Percentiles rank a stretch among this genome's conserved stretches.
Conservation (phyloP, 2,113 vertebrate genomes). For the Speoplatyrhinus poulsoni region DNA sequence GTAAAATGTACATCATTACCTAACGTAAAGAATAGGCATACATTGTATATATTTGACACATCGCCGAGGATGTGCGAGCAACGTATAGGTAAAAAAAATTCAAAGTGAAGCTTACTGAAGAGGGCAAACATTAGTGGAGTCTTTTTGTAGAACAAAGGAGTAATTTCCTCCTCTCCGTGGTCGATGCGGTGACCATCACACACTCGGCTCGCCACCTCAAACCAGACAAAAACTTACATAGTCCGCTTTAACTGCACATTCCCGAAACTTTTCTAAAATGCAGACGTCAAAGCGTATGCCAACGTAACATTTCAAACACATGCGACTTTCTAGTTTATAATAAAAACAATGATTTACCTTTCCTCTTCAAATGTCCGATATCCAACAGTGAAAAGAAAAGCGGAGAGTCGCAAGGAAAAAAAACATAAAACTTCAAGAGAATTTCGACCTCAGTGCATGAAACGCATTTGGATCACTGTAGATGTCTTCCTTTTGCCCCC, state of each 20-base stretch:
- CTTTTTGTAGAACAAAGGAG: constrained; percentile 74
- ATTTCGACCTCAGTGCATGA: constrained; percentile 78
- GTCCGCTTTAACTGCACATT: constrained; percentile 71
- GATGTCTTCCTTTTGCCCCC: constrained; percentile 73
- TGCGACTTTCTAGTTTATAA: constrained; percentile 48
- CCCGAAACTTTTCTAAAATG: constrained; percentile 72
- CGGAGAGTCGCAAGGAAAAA: constrained; percentile 66
- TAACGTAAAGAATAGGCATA: constrained; percentile 33
- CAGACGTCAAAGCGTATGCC: constrained; percentile 64
- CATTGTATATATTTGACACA: constrained; percentile 8
- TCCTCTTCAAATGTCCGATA: constrained; percentile 73
- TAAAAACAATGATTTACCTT: constrained; percentile 72
- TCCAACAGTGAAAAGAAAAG: constrained; percentile 79
- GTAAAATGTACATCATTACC: constrained; percentile 45
- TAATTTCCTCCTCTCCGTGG: constrained; percentile 67
- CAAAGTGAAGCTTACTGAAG: constrained; percentile 37
- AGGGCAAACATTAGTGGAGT: constrained; percentile 43
- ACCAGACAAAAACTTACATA: constrained; percentile 74
- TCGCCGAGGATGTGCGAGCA: constrained; percentile 11
- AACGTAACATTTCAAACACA: constrained; percentile 55
- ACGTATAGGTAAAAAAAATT: constrained; percentile 41
- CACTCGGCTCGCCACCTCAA: constrained; percentile 68
- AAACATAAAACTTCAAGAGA: constrained; percentile 83
- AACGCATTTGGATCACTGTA: constrained; percentile 73
- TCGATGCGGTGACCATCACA: constrained; percentile 70